A percentile compares a stretch with the other conserved stretches of the same genome.
Evolutionary conservation across 2,888 invertebrate genomes (phyloP).

Genomic region (Platycnemis pennipes): DNA sequence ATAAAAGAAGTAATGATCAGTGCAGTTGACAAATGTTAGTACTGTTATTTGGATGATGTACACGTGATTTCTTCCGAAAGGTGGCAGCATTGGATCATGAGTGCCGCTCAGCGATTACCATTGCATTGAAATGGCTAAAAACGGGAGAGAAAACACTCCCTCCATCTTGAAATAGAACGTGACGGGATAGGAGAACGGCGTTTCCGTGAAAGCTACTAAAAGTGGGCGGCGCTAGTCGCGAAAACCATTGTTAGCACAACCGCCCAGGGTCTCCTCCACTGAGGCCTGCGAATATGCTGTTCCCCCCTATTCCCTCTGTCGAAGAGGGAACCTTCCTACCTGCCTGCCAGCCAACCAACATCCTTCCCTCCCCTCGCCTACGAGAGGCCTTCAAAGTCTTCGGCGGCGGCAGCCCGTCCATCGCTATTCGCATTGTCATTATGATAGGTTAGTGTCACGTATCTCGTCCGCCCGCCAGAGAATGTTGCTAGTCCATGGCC

Average conservation of each 20-base stretch:
- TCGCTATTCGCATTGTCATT: conserved; percentile 24
- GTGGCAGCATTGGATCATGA: too few relatives aligned
- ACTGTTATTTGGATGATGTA: too few relatives aligned
- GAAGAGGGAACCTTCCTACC: too few relatives aligned
- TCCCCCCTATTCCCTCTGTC: background rate
- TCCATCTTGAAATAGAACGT: conserved; percentile 28
- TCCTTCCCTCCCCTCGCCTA: background rate
- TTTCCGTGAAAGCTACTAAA: background rate
- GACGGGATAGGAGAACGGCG: background rate
- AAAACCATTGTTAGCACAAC: background rate
- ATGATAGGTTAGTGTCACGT: conserved; percentile 61
- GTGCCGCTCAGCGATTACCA: too few relatives aligned
- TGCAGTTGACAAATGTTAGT: too few relatives aligned
- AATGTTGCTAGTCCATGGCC: background rate
- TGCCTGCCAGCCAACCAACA: background rate
- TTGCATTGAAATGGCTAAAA: too few relatives aligned
- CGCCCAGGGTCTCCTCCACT: background rate
- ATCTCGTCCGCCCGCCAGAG: background rate
- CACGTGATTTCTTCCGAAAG: too few relatives aligned
- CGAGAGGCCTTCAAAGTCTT: background rate
- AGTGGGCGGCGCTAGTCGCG: conserved; percentile 29
- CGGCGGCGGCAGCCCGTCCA: background rate
- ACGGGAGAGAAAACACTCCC: background rate
- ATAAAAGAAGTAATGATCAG: too few relatives aligned
- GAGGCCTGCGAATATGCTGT: background rate